A percentile compares a stretch with the other conserved stretches of the same genome.
Conservation (phyloP, 2,113 vertebrate species). For the Melanocharis versteri region DNA sequence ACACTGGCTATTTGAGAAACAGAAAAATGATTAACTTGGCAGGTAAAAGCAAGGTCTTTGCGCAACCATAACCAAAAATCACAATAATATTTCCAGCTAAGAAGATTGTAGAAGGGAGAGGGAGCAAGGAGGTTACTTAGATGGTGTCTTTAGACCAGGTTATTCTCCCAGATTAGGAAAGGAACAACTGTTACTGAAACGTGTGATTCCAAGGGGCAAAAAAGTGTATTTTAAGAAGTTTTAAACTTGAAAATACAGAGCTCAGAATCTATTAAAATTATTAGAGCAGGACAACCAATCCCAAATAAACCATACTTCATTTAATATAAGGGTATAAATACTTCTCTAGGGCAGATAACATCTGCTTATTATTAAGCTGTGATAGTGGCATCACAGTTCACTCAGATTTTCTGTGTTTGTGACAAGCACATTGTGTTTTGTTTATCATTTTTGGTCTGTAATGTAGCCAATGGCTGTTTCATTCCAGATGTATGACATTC, state of each 20-base stretch:
- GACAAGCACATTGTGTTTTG: not conserved
- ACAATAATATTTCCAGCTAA: not conserved
- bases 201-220: not conserved
- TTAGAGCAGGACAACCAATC: not conserved
- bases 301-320: not conserved
- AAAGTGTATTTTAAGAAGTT: not conserved
- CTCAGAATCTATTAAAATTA: not conserved
- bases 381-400: not conserved
- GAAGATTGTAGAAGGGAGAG: not conserved
- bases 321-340: not conserved
- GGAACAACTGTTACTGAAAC: not conserved
- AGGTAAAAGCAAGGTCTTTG: not conserved
- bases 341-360: not conserved
- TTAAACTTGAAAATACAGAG: not conserved
- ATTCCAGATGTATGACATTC: not conserved
- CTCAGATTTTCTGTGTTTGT: not conserved
- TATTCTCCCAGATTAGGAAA: not conserved
- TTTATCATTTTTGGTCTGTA: not conserved
- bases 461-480: not conserved
- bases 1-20: not conserved
- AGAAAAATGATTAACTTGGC: not conserved
- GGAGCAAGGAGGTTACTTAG: not conserved
- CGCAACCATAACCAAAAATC: not conserved
- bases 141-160: not conserved
- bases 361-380: not conserved